A percentile compares a stretch with the other conserved stretches of the same genome.
These are phyloP conservation scores for Lysandra bellargus DNA, from an alignment of 2,888 invertebrate genomes.

Conservation along the genomic window DNA sequence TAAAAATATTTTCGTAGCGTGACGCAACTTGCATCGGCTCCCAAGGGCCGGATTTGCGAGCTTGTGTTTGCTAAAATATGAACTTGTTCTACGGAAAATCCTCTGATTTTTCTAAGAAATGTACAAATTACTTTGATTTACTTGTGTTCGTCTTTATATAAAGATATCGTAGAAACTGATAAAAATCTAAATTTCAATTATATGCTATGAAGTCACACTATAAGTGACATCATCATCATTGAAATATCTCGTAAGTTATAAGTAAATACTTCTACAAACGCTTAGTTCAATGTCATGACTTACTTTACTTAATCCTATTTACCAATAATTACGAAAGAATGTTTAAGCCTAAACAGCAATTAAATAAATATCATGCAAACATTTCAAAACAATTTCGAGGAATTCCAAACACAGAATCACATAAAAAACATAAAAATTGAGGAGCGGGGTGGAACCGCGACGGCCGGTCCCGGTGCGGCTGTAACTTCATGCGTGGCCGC, in stretches of 20 bases:
- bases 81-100: conserved; percentile 24
- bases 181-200: not conserved
- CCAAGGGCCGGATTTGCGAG: conserved; percentile 54
- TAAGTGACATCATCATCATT: too few species aligned
- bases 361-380: not conserved
- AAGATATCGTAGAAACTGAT: not conserved
- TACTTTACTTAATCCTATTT: too few species aligned
- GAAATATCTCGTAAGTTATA: not conserved
- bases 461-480: conserved; percentile 63
- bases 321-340: not conserved
- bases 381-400: not conserved
- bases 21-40: conserved; percentile 57
- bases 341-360: too few species aligned
- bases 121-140: conserved; percentile 7
- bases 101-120: conserved; percentile 28
- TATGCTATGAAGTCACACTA: too few species aligned
- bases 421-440: not conserved
- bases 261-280: not conserved
- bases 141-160: not conserved
- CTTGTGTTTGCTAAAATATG: conserved; percentile 42
- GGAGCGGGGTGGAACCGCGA: conserved; percentile 38
- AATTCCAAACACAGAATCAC: not conserved
- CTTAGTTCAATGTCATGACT: not conserved
- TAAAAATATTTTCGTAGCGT: conserved; percentile 64
- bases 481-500: conserved; percentile 79